Conservation (phyloP, 2,888 invertebrate species). For the Orchesellides sinensis region DNA sequence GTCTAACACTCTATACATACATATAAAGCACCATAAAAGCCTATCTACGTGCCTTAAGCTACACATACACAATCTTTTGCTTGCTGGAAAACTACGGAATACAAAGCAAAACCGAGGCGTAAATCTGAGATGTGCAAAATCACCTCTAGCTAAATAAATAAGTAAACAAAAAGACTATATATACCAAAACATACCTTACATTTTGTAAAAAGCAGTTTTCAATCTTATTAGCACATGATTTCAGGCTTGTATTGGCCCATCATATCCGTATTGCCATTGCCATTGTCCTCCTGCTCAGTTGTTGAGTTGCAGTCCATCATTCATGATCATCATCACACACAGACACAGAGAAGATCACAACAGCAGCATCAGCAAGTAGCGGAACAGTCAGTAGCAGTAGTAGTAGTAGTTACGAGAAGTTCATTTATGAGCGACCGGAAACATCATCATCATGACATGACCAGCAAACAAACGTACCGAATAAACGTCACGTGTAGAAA, state of each 20-base stretch:
- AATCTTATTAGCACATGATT: conserved; percentile 70
- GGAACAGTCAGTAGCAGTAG: conserved; percentile 36
- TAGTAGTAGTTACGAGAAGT: too few species aligned
- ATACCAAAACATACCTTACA: conserved; percentile 21
- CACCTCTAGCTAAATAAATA: neutral
- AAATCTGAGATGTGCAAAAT: neutral
- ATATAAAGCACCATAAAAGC: too few species aligned
- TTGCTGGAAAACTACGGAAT: neutral
- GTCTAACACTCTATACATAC: too few species aligned
- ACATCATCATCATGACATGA: conserved; percentile 50
- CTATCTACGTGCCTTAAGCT: neutral
- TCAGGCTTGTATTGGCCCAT: conserved; percentile 74
- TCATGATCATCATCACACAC: conserved; percentile 3
- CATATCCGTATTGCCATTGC: conserved; percentile 70
- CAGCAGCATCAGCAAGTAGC: conserved; percentile 27
- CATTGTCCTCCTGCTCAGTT: conserved; percentile 53
- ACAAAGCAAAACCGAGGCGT: neutral
- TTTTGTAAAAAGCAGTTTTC: conserved; percentile 45
- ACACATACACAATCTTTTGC: neutral
- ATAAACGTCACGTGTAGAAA: conserved; percentile 48
- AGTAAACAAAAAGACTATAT: conserved; percentile 25
- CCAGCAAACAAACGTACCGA: conserved; percentile 48
- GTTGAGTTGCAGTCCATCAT: conserved; percentile 14
- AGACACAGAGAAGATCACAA: conserved; percentile 17
- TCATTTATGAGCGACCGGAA: conserved; percentile 54